These are phyloP conservation scores for Byasa hedistus DNA, from an alignment of 2,888 invertebrate genomes.

Conservation along the genomic window DNA sequence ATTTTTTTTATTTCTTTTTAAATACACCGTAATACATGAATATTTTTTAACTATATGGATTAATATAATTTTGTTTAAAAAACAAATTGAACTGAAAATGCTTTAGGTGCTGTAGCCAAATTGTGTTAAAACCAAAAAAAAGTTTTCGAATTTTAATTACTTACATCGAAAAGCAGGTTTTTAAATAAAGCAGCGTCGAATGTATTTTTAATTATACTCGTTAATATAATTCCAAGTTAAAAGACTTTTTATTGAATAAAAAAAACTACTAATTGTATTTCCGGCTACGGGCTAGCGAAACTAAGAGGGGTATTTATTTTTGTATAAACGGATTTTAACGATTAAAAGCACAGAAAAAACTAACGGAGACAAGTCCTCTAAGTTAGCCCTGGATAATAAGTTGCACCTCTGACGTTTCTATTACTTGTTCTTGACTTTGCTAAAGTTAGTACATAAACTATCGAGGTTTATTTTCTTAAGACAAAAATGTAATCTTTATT, in stretches of 20 bases:
- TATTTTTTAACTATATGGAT: not conserved
- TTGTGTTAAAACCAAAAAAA: not conserved
- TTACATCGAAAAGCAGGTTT: not conserved
- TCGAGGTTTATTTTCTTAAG: too few species aligned
- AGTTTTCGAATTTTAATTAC: not conserved
- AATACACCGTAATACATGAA: not conserved
- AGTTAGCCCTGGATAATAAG: too few species aligned
- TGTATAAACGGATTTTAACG: not conserved
- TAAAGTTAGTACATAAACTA: too few species aligned
- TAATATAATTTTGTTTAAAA: not conserved
- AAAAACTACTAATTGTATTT: not conserved
- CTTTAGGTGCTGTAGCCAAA: not conserved
- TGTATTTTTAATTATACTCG: not conserved
- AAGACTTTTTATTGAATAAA: not conserved
- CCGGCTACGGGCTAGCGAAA: not conserved
- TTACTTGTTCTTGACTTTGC: too few species aligned
- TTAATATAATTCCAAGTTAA: not conserved
- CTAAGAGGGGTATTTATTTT: conserved; percentile 1
- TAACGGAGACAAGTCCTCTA: too few species aligned
- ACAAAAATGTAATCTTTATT: too few species aligned
- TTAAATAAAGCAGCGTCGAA: not conserved
- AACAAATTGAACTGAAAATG: not conserved
- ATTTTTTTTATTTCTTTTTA: too few species aligned
- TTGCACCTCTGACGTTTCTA: too few species aligned
- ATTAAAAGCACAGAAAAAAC: too few species aligned